Percentiles rank a stretch among this genome's conserved stretches.
These are phyloP conservation scores for Melanerpes aurifrons DNA, from an alignment of 2,113 vertebrate species.

Conservation along the genomic window DNA sequence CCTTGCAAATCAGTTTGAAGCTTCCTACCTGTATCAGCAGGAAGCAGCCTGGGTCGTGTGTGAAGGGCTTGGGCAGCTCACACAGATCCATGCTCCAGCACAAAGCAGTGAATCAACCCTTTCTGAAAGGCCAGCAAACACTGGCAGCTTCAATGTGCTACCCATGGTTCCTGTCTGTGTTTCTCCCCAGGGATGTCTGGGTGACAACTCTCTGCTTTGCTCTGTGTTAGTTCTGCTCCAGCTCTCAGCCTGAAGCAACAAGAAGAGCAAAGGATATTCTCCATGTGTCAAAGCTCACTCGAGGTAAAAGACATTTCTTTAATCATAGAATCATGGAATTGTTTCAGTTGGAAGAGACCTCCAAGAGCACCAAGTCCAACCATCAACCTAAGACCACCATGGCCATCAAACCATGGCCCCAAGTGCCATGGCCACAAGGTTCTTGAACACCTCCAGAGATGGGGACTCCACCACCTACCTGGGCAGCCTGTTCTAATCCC, in stretches of 20 bases:
- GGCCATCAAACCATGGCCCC: too few species aligned
- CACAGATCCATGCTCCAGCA: background rate
- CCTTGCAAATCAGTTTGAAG: background rate
- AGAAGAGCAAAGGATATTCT: background rate
- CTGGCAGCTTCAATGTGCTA: background rate
- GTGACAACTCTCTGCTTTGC: background rate
- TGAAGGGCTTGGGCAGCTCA: background rate
- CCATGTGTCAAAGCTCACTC: accelerated
- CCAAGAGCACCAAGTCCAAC: too few species aligned
- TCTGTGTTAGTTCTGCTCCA: background rate
- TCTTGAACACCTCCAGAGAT: too few species aligned
- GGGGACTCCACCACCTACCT: too few species aligned
- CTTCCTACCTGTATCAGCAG: background rate
- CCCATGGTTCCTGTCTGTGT: background rate
- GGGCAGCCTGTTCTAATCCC: too few species aligned
- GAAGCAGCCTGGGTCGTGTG: background rate
- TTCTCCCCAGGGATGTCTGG: background rate
- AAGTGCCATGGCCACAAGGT: too few species aligned
- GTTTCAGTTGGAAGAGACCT: too few species aligned
- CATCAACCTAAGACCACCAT: too few species aligned
- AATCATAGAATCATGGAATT: too few species aligned
- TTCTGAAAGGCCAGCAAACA: background rate
- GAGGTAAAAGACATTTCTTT: background rate
- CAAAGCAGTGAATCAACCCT: background rate
- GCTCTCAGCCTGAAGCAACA: background rate